phyloP scores from a whole-genome alignment of 2,888 invertebrate species.

The Neelides folsomi region DNA sequence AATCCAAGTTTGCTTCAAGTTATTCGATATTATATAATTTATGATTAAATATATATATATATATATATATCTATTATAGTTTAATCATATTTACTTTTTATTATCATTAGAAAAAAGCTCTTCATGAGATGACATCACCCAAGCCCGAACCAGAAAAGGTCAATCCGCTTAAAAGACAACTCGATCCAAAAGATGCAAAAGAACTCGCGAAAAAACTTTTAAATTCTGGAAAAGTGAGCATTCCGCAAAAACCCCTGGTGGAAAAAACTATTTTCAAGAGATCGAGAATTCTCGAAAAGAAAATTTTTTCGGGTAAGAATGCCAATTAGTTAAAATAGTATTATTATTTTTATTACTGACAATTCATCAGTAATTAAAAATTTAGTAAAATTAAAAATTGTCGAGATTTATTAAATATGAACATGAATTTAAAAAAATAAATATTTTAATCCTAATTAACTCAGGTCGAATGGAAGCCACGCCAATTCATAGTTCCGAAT shows the following conservation, averaged over 20 bases:
- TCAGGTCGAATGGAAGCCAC: not conserved
- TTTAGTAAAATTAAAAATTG: no score
- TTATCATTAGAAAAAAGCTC: slow-evolving; percentile 65
- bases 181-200: slow-evolving; percentile 80
- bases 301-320: slow-evolving; percentile 41
- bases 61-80: no score
- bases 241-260: slow-evolving; percentile 68
- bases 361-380: no score
- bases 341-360: no score
- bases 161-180: slow-evolving; percentile 62
- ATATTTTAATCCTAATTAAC: no score
- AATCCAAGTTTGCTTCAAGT: no score
- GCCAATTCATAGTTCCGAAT: not conserved
- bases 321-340: no score
- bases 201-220: slow-evolving; percentile 90
- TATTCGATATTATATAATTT: no score
- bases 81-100: no score
- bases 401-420: no score
- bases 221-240: slow-evolving; percentile 79
- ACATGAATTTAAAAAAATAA: no score
- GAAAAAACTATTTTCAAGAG: slow-evolving; percentile 83
- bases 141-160: slow-evolving; percentile 76
- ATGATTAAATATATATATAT: no score
- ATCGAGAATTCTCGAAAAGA: slow-evolving; percentile 69
- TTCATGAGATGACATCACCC: slow-evolving; percentile 66